These are phyloP conservation scores for Dicycla oo DNA, from an alignment of 2,888 invertebrate genomes.

Conservation along the genomic window DNA sequence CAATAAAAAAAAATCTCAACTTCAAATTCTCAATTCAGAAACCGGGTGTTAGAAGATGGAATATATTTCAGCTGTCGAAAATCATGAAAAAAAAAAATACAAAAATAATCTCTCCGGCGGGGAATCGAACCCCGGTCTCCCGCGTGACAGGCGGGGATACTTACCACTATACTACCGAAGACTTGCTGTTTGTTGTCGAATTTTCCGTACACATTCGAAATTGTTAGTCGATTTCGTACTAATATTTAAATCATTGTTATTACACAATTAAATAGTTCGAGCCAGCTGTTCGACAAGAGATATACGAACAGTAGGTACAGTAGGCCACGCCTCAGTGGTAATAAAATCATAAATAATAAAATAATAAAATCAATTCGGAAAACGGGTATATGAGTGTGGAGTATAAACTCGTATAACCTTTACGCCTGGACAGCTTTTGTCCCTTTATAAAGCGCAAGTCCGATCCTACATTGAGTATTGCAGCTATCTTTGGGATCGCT, in stretches of 20 bases:
- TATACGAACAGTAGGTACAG: too few species aligned
- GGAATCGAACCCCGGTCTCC: slow-evolving; percentile 80
- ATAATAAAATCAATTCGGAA: too few species aligned
- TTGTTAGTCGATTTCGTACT: background rate
- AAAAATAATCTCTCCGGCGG: slow-evolving; percentile 65
- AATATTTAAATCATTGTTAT: too few species aligned
- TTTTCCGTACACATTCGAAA: background rate
- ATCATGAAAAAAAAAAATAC: background rate
- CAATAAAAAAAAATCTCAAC: background rate
- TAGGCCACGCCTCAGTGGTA: too few species aligned
- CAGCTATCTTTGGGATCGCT: too few species aligned
- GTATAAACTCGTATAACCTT: background rate
- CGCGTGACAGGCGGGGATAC: slow-evolving; percentile 91
- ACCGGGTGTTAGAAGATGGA: background rate
- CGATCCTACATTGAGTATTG: too few species aligned
- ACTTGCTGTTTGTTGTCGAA: rapidly evolving
- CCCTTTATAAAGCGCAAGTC: too few species aligned
- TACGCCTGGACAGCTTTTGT: too few species aligned
- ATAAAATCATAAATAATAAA: too few species aligned
- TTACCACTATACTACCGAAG: slow-evolving; percentile 88
- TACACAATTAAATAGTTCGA: too few species aligned
- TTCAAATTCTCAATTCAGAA: background rate
- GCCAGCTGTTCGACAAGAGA: too few species aligned
- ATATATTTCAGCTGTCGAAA: background rate
- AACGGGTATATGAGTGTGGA: background rate